Base-by-base conservation (phyloP, 2,888 invertebrate species). In the Hydrotaea diabolus region DNA sequence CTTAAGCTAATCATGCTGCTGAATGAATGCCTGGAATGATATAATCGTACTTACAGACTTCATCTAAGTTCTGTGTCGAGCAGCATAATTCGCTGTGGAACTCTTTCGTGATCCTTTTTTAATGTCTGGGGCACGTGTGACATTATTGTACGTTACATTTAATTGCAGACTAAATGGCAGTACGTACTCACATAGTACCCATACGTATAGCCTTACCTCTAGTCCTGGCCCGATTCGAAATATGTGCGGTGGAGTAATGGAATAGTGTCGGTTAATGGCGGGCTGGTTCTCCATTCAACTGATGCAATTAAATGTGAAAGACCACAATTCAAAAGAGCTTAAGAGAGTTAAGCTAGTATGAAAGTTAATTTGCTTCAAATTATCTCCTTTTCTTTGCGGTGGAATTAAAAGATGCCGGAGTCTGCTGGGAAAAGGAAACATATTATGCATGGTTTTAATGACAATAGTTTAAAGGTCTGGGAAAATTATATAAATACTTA, bases 91-190 rank as follows among this genome's bases (percentile, higher is more conserved):
- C 59, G 26, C 57, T 19, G 59, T 55, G 39, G 46, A 36, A 39
- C 23, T 59, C 59, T 59, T 57, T 73, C 75, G 75, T 21, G 64
- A 79, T 64, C 73, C 57, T 9, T 19, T 82, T 83, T 80, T 83
- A 82, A 81, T 83, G 83, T 74, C 46, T 76, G 46, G 76, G 87
- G 87, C 90, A 90, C 90, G 90, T 90, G 89, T 90, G 90, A 87
- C 87, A 87, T 85, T 87, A 80, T 77, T 79, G 74, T 72, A 82
- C 21, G 77, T 82, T 74, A 55, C 66, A 82, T 80, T 81, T 79
- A 80, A 82, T 80, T 80, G 82, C 69, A 9, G 23, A 5, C 21
- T 13, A 46, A 69, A 23, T 21, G 36, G 5, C 7, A 17, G 64
- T 39, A 39, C 49, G 49, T 49, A 43, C 43, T 7, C 11, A 43